Evolutionary conservation across 92 coral and sea anemone genomes (phyloP).

Genomic region (Zoanthus sociatus): DNA sequence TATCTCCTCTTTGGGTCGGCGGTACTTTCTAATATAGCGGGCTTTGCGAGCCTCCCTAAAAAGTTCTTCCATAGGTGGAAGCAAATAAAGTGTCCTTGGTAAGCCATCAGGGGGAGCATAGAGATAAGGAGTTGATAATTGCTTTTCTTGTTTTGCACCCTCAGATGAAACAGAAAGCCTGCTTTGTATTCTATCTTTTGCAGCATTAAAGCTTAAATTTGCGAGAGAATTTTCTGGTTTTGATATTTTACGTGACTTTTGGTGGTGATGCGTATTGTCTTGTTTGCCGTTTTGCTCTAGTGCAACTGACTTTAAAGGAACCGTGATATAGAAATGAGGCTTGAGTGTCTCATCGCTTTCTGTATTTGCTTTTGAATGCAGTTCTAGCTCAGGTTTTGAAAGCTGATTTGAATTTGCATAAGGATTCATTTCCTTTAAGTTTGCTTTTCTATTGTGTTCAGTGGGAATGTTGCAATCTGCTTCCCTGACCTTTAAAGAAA

Average conservation of each 20-base stretch:
- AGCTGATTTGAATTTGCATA: conserved; percentile 31
- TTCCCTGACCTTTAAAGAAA: not conserved
- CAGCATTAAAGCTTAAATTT: conserved; percentile 67
- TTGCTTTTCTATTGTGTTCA: conserved; percentile 32
- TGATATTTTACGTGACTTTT: conserved; percentile 40
- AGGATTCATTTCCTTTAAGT: conserved; percentile 29
- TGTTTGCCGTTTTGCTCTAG: conserved; percentile 23
- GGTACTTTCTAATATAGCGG: conserved; percentile 85
- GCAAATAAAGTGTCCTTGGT: conserved; percentile 86
- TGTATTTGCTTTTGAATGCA: conserved; percentile 22
- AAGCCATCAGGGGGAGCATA: conserved; percentile 99
- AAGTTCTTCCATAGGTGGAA: conserved; percentile 88
- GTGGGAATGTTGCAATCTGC: conserved; percentile 45
- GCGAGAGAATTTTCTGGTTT: conserved; percentile 60
- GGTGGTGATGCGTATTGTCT: not conserved
- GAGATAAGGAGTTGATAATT: conserved; percentile 75
- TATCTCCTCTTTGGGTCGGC: conserved; percentile 57
- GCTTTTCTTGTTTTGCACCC: conserved; percentile 50
- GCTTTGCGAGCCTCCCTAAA: conserved; percentile 94
- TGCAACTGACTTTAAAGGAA: conserved; percentile 25
- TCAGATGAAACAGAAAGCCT: conserved; percentile 47
- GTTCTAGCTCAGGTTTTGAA: conserved; percentile 4
- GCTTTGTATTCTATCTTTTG: conserved; percentile 77
- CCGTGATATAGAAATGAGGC: not conserved
- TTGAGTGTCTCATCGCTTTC: not conserved